These are phyloP conservation scores for Synanthedon andrenaeformis DNA, from an alignment of 2,888 invertebrate genomes.

Conservation along the genomic window DNA sequence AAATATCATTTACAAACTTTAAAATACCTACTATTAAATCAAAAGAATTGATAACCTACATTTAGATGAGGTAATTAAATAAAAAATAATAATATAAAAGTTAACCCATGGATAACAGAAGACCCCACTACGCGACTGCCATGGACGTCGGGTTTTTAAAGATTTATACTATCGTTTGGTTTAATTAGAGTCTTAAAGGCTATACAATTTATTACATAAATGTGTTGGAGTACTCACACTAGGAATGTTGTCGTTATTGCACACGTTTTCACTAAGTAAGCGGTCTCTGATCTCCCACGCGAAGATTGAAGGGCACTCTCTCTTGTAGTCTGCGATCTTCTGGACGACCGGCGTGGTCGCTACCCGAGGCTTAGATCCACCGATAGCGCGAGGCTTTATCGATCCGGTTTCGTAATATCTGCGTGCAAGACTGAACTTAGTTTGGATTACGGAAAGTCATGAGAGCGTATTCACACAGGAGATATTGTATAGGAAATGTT, in stretches of 20 bases:
- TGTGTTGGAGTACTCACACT: conserved; percentile 81
- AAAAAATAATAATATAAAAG: too few species aligned
- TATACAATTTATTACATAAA: too few species aligned
- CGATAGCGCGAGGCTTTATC: conserved; percentile 96
- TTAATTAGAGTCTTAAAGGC: too few species aligned
- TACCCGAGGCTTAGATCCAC: conserved; percentile 95
- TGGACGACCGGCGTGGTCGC: conserved; percentile 94
- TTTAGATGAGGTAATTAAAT: too few species aligned
- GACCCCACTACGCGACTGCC: too few species aligned
- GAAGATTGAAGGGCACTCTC: conserved; percentile 98
- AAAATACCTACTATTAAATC: too few species aligned
- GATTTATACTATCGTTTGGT: too few species aligned
- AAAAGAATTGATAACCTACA: too few species aligned
- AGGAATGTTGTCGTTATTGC: conserved; percentile 98
- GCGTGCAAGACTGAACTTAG: conserved; percentile 61
- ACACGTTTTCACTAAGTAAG: conserved; percentile 92
- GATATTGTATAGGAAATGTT: background rate
- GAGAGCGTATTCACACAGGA: conserved; percentile 17
- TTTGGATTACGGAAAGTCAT: conserved; percentile 48
- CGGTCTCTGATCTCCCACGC: conserved; percentile 98
- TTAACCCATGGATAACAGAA: too few species aligned
- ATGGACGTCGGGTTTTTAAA: too few species aligned
- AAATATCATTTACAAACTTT: too few species aligned
- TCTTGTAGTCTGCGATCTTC: conserved; percentile 96
- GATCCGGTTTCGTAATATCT: conserved; percentile 99